Base-by-base conservation (phyloP, 1,140 invertebrate species). In the Alviniconcha marisindica region DNA sequence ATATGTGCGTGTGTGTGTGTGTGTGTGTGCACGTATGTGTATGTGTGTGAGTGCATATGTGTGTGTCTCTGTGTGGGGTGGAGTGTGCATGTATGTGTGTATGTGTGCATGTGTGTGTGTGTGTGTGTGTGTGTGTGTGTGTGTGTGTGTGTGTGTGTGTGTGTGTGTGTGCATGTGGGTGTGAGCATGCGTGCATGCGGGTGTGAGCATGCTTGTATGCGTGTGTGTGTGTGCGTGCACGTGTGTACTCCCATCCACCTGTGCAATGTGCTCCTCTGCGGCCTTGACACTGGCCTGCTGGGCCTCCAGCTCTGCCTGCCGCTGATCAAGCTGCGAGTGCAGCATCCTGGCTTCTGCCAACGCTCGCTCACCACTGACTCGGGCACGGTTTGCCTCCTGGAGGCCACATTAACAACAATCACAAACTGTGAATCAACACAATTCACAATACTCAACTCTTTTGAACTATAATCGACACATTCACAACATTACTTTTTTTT, bases 211-310 rank as follows among this genome's bases (percentile, higher is more conserved):
- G 56, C 24, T 24, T 60, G 24, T n/a, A 21, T n/a, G 24, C n/a
- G 24, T 60, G 3, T 60, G 18, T n/a, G 4, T 60, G 56, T 60
- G 4, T n/a, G 24, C n/a, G 18, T 44, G n/a, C 24, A 4, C 21
- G 28, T 83, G 24, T 28, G n/a, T 14, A 28, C n/a, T 7, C 21
- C 44, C n/a, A 21, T 78, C 69, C 77, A 92, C 91, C 87, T 92
- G 87, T 42, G 91, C 82, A 31, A 92, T 91, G 83, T 91, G 87
- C 71, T 90, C 90, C 76, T 92, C 92, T 79, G 89, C 91, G 18
- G 83, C 74, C 24, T 87, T 88, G 21, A 92, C 81, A 3, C 84
- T 66, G 66, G 89, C 84, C n/a, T 90, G 76, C 69, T 91, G 88
- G 15, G 86, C 84, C 69, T 90, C 85, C 60, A 92, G 84, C 28